phyloP scores from a whole-genome alignment of 2,797 vertebrate genomes.

The Gadopsis marmoratus region DNA sequence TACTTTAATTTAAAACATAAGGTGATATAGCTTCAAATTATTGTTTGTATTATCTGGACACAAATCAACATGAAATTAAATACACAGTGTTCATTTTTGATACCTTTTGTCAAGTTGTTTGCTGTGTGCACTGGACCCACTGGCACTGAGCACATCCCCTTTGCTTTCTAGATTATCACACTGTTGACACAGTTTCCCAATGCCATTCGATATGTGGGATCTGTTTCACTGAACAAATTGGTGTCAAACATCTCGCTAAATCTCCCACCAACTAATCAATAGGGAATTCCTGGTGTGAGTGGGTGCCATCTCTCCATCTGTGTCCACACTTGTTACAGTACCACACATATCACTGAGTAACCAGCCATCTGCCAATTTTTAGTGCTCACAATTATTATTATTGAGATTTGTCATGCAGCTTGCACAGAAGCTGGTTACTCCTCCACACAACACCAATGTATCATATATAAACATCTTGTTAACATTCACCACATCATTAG shows the following conservation, averaged over 20 bases:
- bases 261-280: slow-evolving; percentile 66
- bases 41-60: slow-evolving; percentile 2
- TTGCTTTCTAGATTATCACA: slow-evolving; percentile 34
- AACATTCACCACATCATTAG: slow-evolving; percentile 56
- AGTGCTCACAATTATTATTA: slow-evolving; percentile 47
- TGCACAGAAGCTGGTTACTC: slow-evolving; percentile 59
- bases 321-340: slow-evolving; percentile 61
- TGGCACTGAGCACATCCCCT: slow-evolving; percentile 20
- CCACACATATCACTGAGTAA: slow-evolving; percentile 50
- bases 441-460: slow-evolving; percentile 39
- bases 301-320: slow-evolving; percentile 77
- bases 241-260: slow-evolving; percentile 66
- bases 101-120: slow-evolving; percentile 31
- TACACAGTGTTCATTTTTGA: not conserved
- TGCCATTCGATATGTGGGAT: slow-evolving; percentile 49
- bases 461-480: slow-evolving; percentile 66
- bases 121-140: slow-evolving; percentile 7
- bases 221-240: slow-evolving; percentile 64
- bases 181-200: slow-evolving; percentile 61
- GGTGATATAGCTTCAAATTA: not conserved
- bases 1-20: slow-evolving; percentile 27
- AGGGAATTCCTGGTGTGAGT: slow-evolving; percentile 69
- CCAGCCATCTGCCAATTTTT: slow-evolving; percentile 70
- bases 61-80: slow-evolving; percentile 5
- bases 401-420: slow-evolving; percentile 59